Evolutionary conservation across 2,888 invertebrate species (phyloP).

Genomic region (Scaptomyza reducta): DNA sequence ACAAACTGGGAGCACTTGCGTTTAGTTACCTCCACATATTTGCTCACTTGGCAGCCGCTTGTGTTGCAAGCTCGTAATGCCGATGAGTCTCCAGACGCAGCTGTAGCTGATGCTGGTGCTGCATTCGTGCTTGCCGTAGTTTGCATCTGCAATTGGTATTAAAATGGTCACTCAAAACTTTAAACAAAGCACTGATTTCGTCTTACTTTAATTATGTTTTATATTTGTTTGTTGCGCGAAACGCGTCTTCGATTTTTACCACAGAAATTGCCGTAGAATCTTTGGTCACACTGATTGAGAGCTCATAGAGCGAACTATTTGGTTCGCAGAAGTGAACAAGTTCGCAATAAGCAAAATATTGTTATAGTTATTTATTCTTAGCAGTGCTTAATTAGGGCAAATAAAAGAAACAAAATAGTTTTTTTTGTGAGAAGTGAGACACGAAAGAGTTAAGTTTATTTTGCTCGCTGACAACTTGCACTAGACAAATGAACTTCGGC

Average conservation of each 20-base stretch:
- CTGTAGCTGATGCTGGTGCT: conserved; percentile 2
- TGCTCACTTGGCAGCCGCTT: conserved; percentile 62
- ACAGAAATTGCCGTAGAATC: neutral
- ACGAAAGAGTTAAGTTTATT: neutral
- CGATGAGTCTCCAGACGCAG: neutral
- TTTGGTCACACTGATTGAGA: conserved; percentile 38
- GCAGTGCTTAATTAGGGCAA: neutral
- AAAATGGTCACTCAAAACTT: neutral
- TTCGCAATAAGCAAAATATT: neutral
- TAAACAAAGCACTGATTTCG: neutral
- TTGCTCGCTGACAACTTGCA: neutral
- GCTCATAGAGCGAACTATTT: neutral
- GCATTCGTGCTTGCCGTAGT: conserved; percentile 2
- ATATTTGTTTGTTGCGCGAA: neutral
- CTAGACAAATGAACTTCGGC: conserved; percentile 2
- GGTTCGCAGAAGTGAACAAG: conserved; percentile 20
- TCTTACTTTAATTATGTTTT: conserved; percentile 1
- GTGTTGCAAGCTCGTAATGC: conserved; percentile 55
- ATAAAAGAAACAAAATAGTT: too few species aligned
- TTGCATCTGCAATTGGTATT: conserved; percentile 37
- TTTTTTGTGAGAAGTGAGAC: neutral
- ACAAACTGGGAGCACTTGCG: conserved; percentile 80
- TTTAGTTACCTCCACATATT: conserved; percentile 75
- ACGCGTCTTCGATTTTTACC: conserved; percentile 37
- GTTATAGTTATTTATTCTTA: neutral